These are phyloP conservation scores for Cyprinodon tularosa DNA, from an alignment of 2,113 vertebrate species.

Conservation along the genomic window DNA sequence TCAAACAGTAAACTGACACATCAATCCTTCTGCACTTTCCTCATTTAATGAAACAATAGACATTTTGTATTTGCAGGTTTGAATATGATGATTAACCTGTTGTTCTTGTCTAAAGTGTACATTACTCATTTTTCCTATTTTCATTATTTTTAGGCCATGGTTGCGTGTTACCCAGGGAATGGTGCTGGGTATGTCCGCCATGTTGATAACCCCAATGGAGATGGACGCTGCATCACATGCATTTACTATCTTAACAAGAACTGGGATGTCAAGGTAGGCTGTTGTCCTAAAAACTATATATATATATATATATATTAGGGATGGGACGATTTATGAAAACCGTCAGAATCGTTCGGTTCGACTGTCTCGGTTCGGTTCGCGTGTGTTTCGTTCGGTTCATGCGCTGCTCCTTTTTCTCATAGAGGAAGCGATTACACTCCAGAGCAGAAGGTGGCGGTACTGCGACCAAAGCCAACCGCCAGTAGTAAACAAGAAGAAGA, in stretches of 20 bases:
- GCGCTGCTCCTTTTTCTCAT: no score
- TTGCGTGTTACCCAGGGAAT: conserved; percentile 92
- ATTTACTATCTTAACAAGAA: conserved; percentile 95
- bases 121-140: conserved; percentile 28
- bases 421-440: no score
- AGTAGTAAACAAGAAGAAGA: no score
- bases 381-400: no score
- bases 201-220: conserved; percentile 91
- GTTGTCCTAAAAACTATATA: not conserved
- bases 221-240: conserved; percentile 92
- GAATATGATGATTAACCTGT: not conserved
- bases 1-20: no score
- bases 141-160: conserved; percentile 85
- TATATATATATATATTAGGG: no score
- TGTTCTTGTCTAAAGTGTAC: not conserved
- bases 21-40: no score
- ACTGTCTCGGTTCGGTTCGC: no score
- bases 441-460: no score
- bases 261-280: conserved; percentile 88
- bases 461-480: no score
- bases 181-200: conserved; percentile 91
- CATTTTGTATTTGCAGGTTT: not conserved
- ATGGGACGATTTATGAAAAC: no score
- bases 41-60: not conserved
- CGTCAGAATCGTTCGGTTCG: no score